phyloP scores from a whole-genome alignment of 2,888 invertebrate genomes.

The Nyleta sp. region DNA sequence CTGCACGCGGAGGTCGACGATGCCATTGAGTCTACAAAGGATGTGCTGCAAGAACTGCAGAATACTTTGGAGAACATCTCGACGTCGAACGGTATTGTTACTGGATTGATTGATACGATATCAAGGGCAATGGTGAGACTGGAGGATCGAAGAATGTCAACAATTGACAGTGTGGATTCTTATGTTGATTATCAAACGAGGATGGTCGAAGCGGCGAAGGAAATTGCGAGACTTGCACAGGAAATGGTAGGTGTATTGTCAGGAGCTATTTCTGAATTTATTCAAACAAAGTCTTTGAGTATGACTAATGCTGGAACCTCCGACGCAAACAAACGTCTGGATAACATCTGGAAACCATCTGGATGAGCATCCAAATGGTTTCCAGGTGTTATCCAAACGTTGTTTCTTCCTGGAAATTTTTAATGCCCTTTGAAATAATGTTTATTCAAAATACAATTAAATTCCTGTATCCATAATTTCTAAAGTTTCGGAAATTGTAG shows the following conservation, averaged over 20 bases:
- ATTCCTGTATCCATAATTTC: too few species aligned
- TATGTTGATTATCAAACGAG: slow-evolving; percentile 99
- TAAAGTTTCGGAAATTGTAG: too few species aligned
- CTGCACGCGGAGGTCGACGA: slow-evolving; percentile 94
- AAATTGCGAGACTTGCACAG: slow-evolving; percentile 95
- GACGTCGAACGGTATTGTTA: slow-evolving; percentile 94
- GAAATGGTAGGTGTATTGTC: slow-evolving; percentile 89
- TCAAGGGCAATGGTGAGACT: slow-evolving; percentile 93
- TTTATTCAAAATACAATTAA: too few species aligned
- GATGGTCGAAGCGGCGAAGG: slow-evolving; percentile 97
- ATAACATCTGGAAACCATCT: too few species aligned
- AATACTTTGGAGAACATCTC: slow-evolving; percentile 91
- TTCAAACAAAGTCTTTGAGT: too few species aligned
- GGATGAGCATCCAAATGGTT: too few species aligned
- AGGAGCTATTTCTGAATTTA: too few species aligned
- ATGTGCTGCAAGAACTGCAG: slow-evolving; percentile 92
- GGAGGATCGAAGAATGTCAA: slow-evolving; percentile 89
- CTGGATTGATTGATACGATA: slow-evolving; percentile 94
- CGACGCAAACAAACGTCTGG: too few species aligned
- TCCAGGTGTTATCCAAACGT: too few species aligned
- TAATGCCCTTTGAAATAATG: too few species aligned
- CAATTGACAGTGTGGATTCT: slow-evolving; percentile 88
- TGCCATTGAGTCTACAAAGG: slow-evolving; percentile 88
- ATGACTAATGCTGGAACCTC: too few species aligned
- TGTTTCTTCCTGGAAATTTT: too few species aligned